These are phyloP conservation scores for Mustela erminea DNA, from an alignment of 2,797 vertebrate genomes.

Conservation along the genomic window DNA sequence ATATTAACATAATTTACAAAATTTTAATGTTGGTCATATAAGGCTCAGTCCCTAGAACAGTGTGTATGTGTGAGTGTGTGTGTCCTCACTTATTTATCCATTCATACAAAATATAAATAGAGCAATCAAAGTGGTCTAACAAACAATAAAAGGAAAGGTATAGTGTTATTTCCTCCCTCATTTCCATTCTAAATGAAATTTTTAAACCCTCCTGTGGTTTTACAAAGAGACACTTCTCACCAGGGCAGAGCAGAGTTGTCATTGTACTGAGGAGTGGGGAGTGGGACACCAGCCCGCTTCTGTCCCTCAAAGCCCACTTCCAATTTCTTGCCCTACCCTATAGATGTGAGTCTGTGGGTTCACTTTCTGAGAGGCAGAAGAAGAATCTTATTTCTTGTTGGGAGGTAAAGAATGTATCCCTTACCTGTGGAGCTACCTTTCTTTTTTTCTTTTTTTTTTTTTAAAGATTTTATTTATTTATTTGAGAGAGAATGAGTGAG, in stretches of 20 bases:
- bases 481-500: too few species aligned
- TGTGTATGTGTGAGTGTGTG: not conserved
- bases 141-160: not conserved
- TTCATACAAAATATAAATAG: not conserved
- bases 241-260: too few species aligned
- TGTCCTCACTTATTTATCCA: not conserved
- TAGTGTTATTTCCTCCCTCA: not conserved
- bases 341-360: not conserved
- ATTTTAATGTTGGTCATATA: not conserved
- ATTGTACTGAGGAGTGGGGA: rapidly evolving
- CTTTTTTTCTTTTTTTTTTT: not conserved
- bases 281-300: not conserved
- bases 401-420: not conserved
- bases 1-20: not conserved
- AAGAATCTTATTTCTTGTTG: not conserved
- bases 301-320: not conserved
- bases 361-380: not conserved
- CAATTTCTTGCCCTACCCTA: not conserved
- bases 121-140: not conserved
- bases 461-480: too few species aligned
- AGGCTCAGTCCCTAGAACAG: not conserved
- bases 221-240: not conserved
- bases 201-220: not conserved
- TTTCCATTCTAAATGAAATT: not conserved
- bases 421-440: not conserved